A percentile compares a stretch with the other conserved stretches of the same genome.
Evolutionary conservation across 2,888 invertebrate genomes (phyloP).

Genomic region (Lycocerus yunnanus): DNA sequence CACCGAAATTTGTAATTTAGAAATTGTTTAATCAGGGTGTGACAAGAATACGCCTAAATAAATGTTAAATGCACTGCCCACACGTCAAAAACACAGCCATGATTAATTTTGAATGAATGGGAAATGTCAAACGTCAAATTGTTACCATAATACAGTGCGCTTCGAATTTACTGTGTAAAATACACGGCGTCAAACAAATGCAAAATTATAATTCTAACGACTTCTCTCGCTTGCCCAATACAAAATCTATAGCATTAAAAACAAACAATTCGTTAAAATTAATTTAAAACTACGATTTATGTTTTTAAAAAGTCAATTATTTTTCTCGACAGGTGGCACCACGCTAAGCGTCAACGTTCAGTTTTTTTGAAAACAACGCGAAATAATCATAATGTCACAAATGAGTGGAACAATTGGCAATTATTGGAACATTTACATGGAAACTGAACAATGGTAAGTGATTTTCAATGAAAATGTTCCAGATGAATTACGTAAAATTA

Average conservation of each 20-base stretch:
- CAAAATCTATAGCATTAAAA: too few species aligned
- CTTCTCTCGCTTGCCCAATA: background rate
- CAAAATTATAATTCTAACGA: background rate
- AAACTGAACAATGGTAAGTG: background rate
- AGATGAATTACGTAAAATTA: background rate
- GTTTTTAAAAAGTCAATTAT: background rate
- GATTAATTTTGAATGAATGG: slow-evolving; percentile 40
- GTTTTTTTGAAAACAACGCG: background rate
- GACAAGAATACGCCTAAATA: slow-evolving; percentile 45
- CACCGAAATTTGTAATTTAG: slow-evolving; percentile 33
- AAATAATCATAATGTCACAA: background rate
- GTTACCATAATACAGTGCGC: background rate
- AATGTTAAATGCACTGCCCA: slow-evolving; percentile 43
- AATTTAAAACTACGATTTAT: background rate
- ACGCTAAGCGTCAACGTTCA: background rate
- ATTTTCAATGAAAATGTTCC: too few species aligned
- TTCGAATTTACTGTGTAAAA: background rate
- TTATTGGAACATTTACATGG: background rate
- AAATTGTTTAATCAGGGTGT: slow-evolving; percentile 40
- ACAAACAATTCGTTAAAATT: background rate
- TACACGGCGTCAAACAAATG: background rate
- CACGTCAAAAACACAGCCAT: slow-evolving; percentile 50
- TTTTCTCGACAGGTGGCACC: background rate
- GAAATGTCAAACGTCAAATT: slow-evolving; percentile 8
- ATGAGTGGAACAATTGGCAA: background rate